phyloP scores from a whole-genome alignment of 2,113 vertebrate species.

The Oryzias curvinotus region DNA sequence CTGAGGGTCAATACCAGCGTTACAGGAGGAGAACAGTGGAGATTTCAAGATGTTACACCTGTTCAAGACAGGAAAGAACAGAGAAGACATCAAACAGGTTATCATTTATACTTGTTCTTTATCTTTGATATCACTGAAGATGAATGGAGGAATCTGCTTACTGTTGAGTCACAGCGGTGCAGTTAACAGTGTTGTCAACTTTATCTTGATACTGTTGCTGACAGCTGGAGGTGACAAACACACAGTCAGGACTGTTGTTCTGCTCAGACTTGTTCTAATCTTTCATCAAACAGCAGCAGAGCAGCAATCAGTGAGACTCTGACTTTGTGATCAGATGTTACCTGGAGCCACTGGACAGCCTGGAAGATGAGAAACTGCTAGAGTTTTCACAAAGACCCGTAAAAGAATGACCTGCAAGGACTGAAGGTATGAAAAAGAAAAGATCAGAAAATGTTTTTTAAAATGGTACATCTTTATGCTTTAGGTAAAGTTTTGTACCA shows the following conservation, averaged over 20 bases:
- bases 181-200: neutral
- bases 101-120: neutral
- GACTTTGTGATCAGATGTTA: neutral
- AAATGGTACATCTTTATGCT: no score
- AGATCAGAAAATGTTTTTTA: no score
- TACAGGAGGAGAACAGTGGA: constrained; percentile 1
- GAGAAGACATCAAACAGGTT: no score
- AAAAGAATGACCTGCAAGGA: neutral
- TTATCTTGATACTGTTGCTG: neutral
- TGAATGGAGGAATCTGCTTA: constrained; percentile 6
- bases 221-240: no score
- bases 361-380: neutral
- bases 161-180: neutral
- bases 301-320: neutral
- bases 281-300: neutral
- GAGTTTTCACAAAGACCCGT: constrained; percentile 2
- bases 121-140: no score
- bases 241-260: no score
- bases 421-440: neutral
- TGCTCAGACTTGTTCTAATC: no score
- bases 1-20: neutral
- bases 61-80: neutral
- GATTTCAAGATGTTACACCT: constrained; percentile 12
- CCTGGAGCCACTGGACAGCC: neutral
- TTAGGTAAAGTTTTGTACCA: neutral